Evolutionary conservation across 2,113 vertebrate species (phyloP), one percentile per base, ranked within the genome.

Genomic region (Rhineura floridana): DNA sequence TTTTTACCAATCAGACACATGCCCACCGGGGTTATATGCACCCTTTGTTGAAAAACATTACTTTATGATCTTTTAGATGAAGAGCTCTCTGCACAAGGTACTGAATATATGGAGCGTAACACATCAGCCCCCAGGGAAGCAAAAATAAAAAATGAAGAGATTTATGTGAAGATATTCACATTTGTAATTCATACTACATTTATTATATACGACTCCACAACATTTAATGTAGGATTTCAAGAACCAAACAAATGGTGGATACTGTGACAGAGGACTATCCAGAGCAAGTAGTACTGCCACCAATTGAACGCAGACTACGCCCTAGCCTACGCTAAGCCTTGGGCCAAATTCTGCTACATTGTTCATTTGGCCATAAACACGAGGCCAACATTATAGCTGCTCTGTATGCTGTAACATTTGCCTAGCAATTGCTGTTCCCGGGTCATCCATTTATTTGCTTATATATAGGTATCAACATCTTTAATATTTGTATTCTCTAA

Each of bases 151-250:
- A 86, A 73, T 85, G 87, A 87, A 91, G 73, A 93, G 93, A 87
- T 90, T 84, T 90, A 92, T 90, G 69, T 77, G 87, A 84, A 90
- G 86, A 81, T 89, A 88, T 52, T 81, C 93, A 90, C 65, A 91
- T 90, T 83, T 91, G 67, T 88, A 88, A 88, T 88, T 88, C 87
- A 83, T 70, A 88, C 55, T 83, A 65, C 81, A 88, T 88, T 88
- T 88, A 88, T 88, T 88, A 88, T 83, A 88, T 70, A 75, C 84
- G 62, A 86, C 82, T 73, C 72, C 90, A 83, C 55, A 87, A 90
- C 86, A 8, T 30, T 4, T 78, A 84, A 36, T 86, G 72, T 25
- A 39, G n/a, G 3, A 67, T 42, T 83, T 88, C 50, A 76, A 83
- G 87, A 67, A 78, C 42, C 77, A 83, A 88, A 83, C 44, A 83